Base-by-base conservation (phyloP, 1,140 invertebrate genomes). In the Tachypleus tridentatus region DNA sequence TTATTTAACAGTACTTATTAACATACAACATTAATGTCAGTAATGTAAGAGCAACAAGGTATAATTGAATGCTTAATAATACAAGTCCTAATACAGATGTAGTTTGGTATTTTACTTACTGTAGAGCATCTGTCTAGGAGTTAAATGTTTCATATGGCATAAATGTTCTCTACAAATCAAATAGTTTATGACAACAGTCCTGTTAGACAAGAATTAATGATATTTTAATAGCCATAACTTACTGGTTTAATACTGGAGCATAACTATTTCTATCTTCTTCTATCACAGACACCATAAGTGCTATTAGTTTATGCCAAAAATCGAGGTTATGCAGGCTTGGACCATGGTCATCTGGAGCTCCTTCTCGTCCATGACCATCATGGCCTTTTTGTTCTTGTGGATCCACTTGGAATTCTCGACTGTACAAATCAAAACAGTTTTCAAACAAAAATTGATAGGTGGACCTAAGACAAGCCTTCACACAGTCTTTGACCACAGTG, bases 211-310 rank as follows among this genome's bases (percentile, higher is more conserved):
- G 29, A 49, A 60, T 9, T 29, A 29, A 29, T 1, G 29, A 29
- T 29, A 29, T 29, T 29, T 29, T 49, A 60, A 51, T 61, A 48
- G 49, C 49, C 6, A 8, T 11, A n/a, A 67, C 70, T 69, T 67
- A 98, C 82, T 99, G 97, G 80, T 97, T 99, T 52, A 99, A 81
- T 51, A 98, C 95, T n/a, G 94, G 91, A 5, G 93, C 93, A 76
- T 99, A 99, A 76, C 91, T 96, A 76, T 97, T 97, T 72, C 89
- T 89, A 77, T 99, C 97, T 76, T 99, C 97, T 77, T 99, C 96
- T 75, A 99, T 97, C 53, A 99, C 94, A 64, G 94, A 97, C 10
- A 97, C 94, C 68, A 98, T 97, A 56, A 98, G 83, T 9, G 94
- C 93, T 70, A 99, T 96, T 51, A 99, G 80, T 73, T 98, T 98